A percentile compares a stretch with the other conserved stretches of the same genome.
Conservation (phyloP, 2,797 vertebrate genomes). For the Enteromius radiatus region DNA sequence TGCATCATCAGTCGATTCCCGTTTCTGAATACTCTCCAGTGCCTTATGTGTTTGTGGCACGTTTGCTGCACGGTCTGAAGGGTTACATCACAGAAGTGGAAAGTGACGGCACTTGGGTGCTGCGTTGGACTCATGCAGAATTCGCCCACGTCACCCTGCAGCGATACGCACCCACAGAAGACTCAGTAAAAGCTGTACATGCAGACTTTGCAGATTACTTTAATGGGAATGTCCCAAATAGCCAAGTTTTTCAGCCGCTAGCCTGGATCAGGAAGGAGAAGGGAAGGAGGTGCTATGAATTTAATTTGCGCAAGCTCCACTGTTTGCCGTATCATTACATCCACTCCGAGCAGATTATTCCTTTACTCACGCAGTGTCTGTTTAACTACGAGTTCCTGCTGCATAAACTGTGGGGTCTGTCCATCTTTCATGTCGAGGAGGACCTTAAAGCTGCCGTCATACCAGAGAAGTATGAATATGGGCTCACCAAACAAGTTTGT, state of each 20-base stretch:
- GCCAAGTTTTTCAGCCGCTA: constrained; percentile 69
- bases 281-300: constrained; percentile 61
- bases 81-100: constrained; percentile 69
- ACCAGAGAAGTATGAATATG: constrained; percentile 70
- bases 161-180: constrained; percentile 68
- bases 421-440: constrained; percentile 73
- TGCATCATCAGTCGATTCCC: constrained; percentile 55
- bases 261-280: constrained; percentile 60
- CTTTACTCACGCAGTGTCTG: constrained; percentile 72
- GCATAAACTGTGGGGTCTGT: constrained; percentile 76
- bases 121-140: constrained; percentile 71
- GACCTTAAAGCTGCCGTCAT: constrained; percentile 73
- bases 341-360: constrained; percentile 69
- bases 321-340: constrained; percentile 76
- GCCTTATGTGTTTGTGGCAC: constrained; percentile 69
- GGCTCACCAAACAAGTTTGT: background rate
- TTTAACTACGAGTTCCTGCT: constrained; percentile 80
- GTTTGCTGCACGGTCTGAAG: constrained; percentile 66
- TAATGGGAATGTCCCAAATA: constrained; percentile 39
- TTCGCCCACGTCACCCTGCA: constrained; percentile 62
- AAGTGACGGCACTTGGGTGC: constrained; percentile 73
- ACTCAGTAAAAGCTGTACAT: constrained; percentile 65
- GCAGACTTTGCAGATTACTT: constrained; percentile 72
- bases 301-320: constrained; percentile 75
- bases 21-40: constrained; percentile 58